Evolutionary conservation across 2,113 vertebrate species (phyloP).

Genomic region (Nymphicus hollandicus): DNA sequence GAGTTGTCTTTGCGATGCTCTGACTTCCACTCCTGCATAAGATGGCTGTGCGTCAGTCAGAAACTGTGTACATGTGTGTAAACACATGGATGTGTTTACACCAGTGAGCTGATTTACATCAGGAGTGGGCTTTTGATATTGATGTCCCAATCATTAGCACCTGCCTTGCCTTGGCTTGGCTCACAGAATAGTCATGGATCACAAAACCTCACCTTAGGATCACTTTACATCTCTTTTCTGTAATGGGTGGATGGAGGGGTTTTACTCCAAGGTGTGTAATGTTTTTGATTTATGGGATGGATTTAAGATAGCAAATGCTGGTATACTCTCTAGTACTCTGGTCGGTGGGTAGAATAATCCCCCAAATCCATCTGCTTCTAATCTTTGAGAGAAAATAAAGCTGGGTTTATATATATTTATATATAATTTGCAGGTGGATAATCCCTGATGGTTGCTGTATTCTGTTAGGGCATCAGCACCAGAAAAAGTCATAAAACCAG

Average conservation of each 20-base stretch:
- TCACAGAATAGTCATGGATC: neutral
- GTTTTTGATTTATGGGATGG: neutral
- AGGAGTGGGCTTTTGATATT: neutral
- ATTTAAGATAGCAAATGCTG: neutral
- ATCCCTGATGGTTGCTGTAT: neutral
- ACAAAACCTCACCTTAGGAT: neutral
- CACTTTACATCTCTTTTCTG: neutral
- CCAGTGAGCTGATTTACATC: neutral
- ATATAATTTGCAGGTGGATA: neutral
- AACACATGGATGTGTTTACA: rapidly evolving
- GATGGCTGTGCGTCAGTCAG: neutral
- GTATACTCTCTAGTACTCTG: neutral
- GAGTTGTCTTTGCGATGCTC: rapidly evolving
- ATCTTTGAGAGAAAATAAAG: neutral
- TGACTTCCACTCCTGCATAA: neutral
- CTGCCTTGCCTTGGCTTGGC: neutral
- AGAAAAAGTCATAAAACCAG: neutral
- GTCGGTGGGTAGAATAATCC: neutral
- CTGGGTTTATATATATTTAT: neutral
- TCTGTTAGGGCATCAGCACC: neutral
- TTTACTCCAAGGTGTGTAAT: neutral
- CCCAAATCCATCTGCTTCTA: neutral
- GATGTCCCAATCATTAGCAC: rapidly evolving
- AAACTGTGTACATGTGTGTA: rapidly evolving
- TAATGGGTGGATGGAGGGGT: neutral